phyloP scores from a whole-genome alignment of 2,888 invertebrate species.

The Agrochola lota region DNA sequence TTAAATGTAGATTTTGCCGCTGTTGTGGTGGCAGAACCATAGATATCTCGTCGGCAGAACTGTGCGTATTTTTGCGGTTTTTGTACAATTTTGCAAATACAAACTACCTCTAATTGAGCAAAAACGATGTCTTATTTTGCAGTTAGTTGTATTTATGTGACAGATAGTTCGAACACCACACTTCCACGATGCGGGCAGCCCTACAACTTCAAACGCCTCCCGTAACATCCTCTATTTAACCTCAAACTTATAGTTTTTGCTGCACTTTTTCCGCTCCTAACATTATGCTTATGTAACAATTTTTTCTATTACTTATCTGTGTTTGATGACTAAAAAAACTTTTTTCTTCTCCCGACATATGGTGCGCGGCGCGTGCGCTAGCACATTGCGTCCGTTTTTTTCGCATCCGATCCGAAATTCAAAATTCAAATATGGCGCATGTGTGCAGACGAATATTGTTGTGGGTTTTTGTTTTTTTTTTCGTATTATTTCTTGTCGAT shows the following conservation, averaged over 20 bases:
- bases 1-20: background rate
- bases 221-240: constrained; percentile 84
- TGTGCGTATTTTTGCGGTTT: background rate
- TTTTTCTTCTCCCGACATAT: constrained; percentile 82
- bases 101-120: background rate
- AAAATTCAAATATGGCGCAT: constrained; percentile 86
- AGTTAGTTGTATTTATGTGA: background rate
- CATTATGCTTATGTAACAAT: constrained; percentile 89
- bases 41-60: no score
- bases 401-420: constrained; percentile 89
- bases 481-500: constrained; percentile 72
- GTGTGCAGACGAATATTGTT: constrained; percentile 81
- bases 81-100: background rate
- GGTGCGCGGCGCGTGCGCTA: constrained; percentile 85
- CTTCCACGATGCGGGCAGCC: constrained; percentile 44
- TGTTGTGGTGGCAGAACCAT: no score
- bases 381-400: constrained; percentile 89
- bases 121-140: background rate
- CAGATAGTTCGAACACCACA: background rate
- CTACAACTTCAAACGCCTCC: constrained; percentile 71
- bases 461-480: constrained; percentile 79
- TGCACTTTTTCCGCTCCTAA: constrained; percentile 85
- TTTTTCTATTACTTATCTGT: constrained; percentile 87
- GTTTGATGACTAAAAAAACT: constrained; percentile 85
- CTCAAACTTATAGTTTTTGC: constrained; percentile 84